Base-by-base conservation (phyloP, 2,113 vertebrate genomes). In the Chamaea fasciata region DNA sequence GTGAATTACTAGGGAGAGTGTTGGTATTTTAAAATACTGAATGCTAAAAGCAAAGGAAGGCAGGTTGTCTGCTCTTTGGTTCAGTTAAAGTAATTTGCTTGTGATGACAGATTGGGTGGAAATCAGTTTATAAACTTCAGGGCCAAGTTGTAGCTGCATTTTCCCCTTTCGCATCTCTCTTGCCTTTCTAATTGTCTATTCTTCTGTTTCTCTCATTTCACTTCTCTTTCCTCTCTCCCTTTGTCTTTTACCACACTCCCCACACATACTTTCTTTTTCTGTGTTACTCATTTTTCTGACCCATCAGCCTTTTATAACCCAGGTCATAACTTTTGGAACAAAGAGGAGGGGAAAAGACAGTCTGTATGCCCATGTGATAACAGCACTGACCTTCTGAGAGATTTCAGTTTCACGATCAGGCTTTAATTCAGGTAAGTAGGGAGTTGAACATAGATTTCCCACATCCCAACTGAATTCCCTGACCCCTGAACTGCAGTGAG, bases 371-470 rank as follows among this genome's bases (percentile, higher is more conserved):
- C 71, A 76, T 96, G 90, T 92, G 94, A 93, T 96, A 95, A 83
- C 94, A 94, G 47, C 95, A 90, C 52, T 95, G 94, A 63, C 64
- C 88, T 89, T 79, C 95, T 96, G 94, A 96, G 95, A 60, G 59
- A 93, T 44, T 74, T 95, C 94, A 96, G 90, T 96, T 96, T 92
- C 96, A 77, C 93, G 96, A 96, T 93, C 85, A 95, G 96, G 94
- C 96, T 95, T 95, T 96, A 88, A 60, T 83, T 94, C 92, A 96
- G 96, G 95, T 96, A 96, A 96, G 95, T 94, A 93, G 96, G 64
- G 95, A 97, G 91, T 75, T 96, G 94, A 94, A 90, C 94, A 2
- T 86, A 77, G 62, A 90, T 95, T 97, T 95, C 92, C 94, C 95
- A 93, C 94, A 95, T 97, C 83, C 83, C 91, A 96, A 3, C 55